Evolutionary conservation across 2,888 invertebrate genomes (phyloP).

Genomic region (Cerceris rybyensis): DNA sequence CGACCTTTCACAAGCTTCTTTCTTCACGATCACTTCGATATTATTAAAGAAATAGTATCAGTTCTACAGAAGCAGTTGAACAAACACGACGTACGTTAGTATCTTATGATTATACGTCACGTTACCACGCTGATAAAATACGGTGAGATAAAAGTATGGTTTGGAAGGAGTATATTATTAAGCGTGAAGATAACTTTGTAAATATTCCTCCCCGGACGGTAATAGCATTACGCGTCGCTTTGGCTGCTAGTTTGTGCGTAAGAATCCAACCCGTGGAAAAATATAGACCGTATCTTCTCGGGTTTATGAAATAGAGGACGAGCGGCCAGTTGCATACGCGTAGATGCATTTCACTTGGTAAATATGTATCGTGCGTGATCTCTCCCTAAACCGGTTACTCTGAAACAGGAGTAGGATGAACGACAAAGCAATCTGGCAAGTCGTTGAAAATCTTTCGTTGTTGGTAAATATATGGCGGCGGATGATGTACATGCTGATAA

Average conservation of each 20-base stretch:
- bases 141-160: background rate
- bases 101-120: constrained; percentile 6
- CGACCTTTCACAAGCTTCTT: constrained; percentile 4
- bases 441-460: constrained; percentile 37
- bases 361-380: constrained; percentile 19
- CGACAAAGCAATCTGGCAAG: constrained; percentile 26
- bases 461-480: constrained; percentile 26
- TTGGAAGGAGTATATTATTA: background rate
- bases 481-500: background rate
- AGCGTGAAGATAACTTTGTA: background rate
- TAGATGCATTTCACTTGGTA: constrained; percentile 16
- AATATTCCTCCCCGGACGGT: background rate
- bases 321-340: background rate
- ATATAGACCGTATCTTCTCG: constrained; percentile 32
- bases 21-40: background rate
- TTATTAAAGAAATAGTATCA: constrained; percentile 7
- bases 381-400: constrained; percentile 42
- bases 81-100: background rate
- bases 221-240: background rate
- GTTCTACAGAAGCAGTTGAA: background rate
- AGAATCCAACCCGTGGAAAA: constrained; percentile 11
- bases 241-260: background rate
- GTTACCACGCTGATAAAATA: background rate
- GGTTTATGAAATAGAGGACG: constrained; percentile 42
- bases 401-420: constrained; percentile 43